Conservation (phyloP, 1,140 invertebrate genomes). For the Drosophila sp. region DNA sequence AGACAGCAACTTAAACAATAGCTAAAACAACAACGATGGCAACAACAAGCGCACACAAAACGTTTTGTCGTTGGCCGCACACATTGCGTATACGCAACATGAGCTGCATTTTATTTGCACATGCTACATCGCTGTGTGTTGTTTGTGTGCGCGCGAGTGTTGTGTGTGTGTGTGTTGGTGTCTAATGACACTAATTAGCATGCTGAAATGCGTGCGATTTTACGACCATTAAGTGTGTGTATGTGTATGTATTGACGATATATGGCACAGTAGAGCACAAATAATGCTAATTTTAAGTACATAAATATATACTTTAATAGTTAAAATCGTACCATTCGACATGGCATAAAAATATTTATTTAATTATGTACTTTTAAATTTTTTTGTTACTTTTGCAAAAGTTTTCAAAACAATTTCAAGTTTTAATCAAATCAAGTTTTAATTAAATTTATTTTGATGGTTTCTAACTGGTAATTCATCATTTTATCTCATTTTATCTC, state of each 20-base stretch:
- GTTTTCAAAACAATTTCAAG: too few relatives aligned
- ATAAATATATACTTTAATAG: too few relatives aligned
- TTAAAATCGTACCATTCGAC: too few relatives aligned
- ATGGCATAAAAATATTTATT: too few relatives aligned
- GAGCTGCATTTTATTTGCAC: constrained; percentile 29
- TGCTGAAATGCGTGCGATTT: constrained; percentile 11
- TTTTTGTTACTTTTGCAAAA: too few relatives aligned
- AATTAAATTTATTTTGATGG: too few relatives aligned
- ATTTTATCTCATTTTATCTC: neutral
- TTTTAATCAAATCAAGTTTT: too few relatives aligned
- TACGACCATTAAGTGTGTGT: neutral
- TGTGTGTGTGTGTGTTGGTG: constrained; percentile 12
- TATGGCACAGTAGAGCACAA: constrained; percentile 18
- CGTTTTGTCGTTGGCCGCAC: constrained; percentile 28
- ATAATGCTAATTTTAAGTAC: neutral
- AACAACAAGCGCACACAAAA: constrained; percentile 3
- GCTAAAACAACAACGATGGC: neutral
- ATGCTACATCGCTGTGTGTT: neutral
- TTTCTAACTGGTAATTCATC: too few relatives aligned
- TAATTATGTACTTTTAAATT: too few relatives aligned
- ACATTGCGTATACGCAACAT: constrained; percentile 71
- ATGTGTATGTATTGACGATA: neutral
- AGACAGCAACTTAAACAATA: constrained; percentile 3
- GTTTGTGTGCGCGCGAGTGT: neutral
- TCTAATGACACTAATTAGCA: constrained; percentile 41